Percentiles rank a stretch among this genome's conserved stretches.
These are phyloP conservation scores for Eupithecia inturbata DNA, from an alignment of 2,888 invertebrate genomes.

Conservation along the genomic window DNA sequence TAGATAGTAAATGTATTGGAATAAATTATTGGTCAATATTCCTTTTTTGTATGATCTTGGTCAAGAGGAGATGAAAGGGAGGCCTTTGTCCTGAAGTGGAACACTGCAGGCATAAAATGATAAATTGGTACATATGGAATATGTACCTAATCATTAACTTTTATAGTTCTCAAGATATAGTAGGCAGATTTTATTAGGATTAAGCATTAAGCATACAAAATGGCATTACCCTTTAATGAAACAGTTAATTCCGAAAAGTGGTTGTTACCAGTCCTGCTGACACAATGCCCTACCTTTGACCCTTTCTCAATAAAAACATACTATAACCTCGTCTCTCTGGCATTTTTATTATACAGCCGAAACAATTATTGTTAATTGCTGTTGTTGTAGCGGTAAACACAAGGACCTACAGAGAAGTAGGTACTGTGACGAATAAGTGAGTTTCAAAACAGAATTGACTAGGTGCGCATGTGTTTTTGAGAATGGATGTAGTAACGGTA, in stretches of 20 bases:
- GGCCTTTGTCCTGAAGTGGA: background rate
- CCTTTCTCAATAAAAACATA: background rate
- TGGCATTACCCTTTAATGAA: too few relatives aligned
- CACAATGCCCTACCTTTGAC: background rate
- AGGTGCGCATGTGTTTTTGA: background rate
- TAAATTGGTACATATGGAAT: background rate
- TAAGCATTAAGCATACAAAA: background rate
- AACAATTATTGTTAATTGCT: background rate
- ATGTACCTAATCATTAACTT: background rate
- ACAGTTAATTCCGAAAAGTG: too few relatives aligned
- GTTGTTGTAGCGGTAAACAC: background rate
- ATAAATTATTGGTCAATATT: background rate
- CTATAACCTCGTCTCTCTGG: background rate
- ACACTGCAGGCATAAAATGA: background rate
- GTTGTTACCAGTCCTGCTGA: background rate
- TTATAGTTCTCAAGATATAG: background rate
- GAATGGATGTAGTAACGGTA: background rate
- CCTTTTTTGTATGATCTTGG: background rate
- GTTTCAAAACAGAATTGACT: background rate
- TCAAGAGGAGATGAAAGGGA: background rate
- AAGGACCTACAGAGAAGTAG: background rate
- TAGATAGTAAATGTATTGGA: background rate
- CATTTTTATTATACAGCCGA: background rate
- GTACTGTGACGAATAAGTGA: background rate
- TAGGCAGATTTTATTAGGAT: background rate